These are phyloP conservation scores for Centropus unirufus DNA, from an alignment of 2,113 vertebrate species.

Conservation along the genomic window DNA sequence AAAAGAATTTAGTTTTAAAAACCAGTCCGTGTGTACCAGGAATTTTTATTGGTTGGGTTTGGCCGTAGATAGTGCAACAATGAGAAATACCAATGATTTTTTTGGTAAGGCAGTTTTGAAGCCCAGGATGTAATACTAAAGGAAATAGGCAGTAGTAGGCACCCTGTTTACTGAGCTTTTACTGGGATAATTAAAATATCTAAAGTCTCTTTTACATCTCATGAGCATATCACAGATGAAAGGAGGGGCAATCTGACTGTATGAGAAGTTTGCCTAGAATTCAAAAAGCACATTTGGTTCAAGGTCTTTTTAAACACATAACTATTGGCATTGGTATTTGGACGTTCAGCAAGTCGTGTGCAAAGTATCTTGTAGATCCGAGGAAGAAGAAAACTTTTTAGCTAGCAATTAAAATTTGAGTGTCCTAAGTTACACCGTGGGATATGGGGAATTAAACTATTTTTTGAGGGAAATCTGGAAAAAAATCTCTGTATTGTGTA, in stretches of 20 bases:
- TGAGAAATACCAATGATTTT: not conserved
- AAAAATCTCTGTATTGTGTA: not conserved
- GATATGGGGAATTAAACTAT: not conserved
- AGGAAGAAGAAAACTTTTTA: not conserved
- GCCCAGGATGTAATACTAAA: not conserved
- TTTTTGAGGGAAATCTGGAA: not conserved
- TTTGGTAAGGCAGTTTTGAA: not conserved
- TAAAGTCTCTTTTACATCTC: not conserved
- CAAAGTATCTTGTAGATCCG: not conserved
- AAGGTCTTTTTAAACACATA: not conserved
- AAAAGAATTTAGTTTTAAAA: not conserved
- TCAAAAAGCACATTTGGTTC: not conserved
- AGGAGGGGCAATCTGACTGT: not conserved
- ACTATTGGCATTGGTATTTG: slow-evolving; percentile 7
- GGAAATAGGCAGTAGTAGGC: not conserved
- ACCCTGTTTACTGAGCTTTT: not conserved
- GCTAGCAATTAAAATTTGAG: not conserved
- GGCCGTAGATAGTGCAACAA: not conserved
- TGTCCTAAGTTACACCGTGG: too few species aligned
- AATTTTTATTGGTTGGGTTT: not conserved
- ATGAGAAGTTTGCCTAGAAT: not conserved
- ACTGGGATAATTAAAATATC: not conserved
- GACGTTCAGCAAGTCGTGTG: not conserved
- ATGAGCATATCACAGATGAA: not conserved
- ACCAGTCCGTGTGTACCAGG: rapidly evolving